Evolutionary conservation across 2,888 invertebrate genomes (phyloP).

Genomic region (Orchestes rusci): DNA sequence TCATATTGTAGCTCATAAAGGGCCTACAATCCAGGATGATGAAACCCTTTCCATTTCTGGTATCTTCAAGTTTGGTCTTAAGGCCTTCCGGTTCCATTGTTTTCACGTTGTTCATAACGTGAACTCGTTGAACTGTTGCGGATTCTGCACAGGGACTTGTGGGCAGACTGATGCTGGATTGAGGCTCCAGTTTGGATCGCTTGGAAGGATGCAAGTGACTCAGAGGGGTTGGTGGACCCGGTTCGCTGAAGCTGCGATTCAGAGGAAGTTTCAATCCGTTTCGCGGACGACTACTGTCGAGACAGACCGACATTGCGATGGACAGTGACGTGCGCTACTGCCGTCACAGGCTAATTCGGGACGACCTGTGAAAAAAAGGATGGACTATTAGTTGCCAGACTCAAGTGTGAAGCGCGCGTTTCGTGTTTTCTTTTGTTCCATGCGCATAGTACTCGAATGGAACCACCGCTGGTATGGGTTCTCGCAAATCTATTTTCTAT

Average conservation of each 20-base stretch:
- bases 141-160: conserved; percentile 51
- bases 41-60: conserved; percentile 37
- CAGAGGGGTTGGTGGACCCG: conserved; percentile 42
- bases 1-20: conserved; percentile 62
- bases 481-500: no score
- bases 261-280: conserved; percentile 51
- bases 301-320: conserved; percentile 47
- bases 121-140: conserved; percentile 47
- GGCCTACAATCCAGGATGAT: conserved; percentile 60
- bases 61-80: conserved; percentile 43
- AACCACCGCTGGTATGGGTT: no score
- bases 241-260: conserved; percentile 52
- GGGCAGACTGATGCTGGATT: conserved; percentile 41
- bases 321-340: conserved; percentile 15
- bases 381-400: conserved; percentile 31
- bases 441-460: background rate
- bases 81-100: conserved; percentile 48
- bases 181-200: conserved; percentile 49
- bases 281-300: conserved; percentile 47
- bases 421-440: conserved; percentile 1
- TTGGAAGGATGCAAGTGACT: conserved; percentile 34
- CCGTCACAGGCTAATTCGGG: conserved; percentile 43
- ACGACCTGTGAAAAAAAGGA: conserved; percentile 38
- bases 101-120: conserved; percentile 48
- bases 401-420: conserved; percentile 30